phyloP scores from a whole-genome alignment of 2,113 vertebrate genomes.

The Pteruthius melanotis region DNA sequence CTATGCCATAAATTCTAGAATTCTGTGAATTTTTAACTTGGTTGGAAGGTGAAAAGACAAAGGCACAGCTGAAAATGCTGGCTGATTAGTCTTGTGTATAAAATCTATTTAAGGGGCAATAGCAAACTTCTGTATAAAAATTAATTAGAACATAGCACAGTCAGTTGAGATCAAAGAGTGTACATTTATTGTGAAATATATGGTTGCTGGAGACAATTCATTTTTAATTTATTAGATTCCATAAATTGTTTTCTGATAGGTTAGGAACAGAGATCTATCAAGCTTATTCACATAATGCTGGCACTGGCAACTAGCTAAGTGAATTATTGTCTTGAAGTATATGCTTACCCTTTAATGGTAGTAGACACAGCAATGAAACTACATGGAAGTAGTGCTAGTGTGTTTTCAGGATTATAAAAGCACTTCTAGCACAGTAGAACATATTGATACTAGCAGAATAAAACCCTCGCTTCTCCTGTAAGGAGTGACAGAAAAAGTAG shows the following conservation, averaged over 20 bases:
- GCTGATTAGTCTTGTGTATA: slow-evolving; percentile 50
- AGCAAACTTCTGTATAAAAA: slow-evolving; percentile 54
- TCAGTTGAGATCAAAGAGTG: slow-evolving; percentile 55
- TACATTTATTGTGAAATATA: slow-evolving; percentile 54
- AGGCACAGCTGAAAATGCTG: slow-evolving; percentile 28
- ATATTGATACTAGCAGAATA: neutral
- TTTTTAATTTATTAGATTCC: slow-evolving; percentile 68
- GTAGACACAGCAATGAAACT: neutral
- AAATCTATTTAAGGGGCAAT: slow-evolving; percentile 32
- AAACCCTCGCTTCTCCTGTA: neutral
- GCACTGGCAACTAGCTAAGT: slow-evolving; percentile 51
- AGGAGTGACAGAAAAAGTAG: neutral
- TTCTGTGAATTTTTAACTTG: slow-evolving; percentile 63
- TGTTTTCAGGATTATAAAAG: neutral
- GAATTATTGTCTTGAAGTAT: slow-evolving; percentile 50
- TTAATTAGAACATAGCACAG: slow-evolving; percentile 52
- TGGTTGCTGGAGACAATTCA: slow-evolving; percentile 47
- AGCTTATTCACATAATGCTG: slow-evolving; percentile 43
- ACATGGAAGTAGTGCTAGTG: neutral
- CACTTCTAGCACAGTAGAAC: neutral
- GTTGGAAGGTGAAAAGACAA: slow-evolving; percentile 48
- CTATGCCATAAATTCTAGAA: slow-evolving; percentile 21
- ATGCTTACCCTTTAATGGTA: slow-evolving; percentile 7
- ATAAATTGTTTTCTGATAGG: slow-evolving; percentile 65
- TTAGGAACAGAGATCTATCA: slow-evolving; percentile 48